Evolutionary conservation across 2,888 invertebrate species (phyloP), one percentile per base, ranked within the genome.

Genomic region (Loripinus fragilis): DNA sequence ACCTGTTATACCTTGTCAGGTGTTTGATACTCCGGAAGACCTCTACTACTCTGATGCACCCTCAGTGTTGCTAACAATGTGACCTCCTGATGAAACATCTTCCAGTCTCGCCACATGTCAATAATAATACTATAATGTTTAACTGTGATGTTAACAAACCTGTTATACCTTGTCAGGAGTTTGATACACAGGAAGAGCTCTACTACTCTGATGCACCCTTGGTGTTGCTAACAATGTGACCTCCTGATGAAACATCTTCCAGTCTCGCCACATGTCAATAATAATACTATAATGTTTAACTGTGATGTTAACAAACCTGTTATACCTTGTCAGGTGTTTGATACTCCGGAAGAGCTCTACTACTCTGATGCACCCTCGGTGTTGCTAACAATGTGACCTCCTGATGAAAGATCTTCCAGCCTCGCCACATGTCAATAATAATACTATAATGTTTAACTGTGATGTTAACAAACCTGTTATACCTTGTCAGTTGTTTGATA

Each of bases 91-190:
- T 88, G 86, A 25, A 85, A 85, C 77, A 75, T 71, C 50, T 83
- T 81, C 91, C 91, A 91, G 50, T 90, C 87, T n/a, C 67, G 77
- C 85, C 85, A 90, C 20, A 89, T 71, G n/a, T 70, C 76, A 70
- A 76, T 82, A 78, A 91, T 91, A 60, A n/a, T n/a, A n/a, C n/a
- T n/a, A n/a, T n/a, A n/a, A n/a, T n/a, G n/a, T n/a, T n/a, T n/a
- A n/a, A n/a, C n/a, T n/a, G n/a, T n/a, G n/a, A n/a, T n/a, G n/a
- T n/a, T n/a, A n/a, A n/a, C n/a, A n/a, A n/a, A n/a, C n/a, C n/a
- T n/a, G n/a, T n/a, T n/a, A n/a, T n/a, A n/a, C n/a, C n/a, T n/a
- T n/a, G n/a, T n/a, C n/a, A n/a, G 41, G 41, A 10, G 41, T 10
- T 7, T 7, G 7, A 41, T 7, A 41, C 41, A 7, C 15, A 15